Base-by-base conservation (phyloP, 2,797 vertebrate species). In the Lagodon rhomboides region DNA sequence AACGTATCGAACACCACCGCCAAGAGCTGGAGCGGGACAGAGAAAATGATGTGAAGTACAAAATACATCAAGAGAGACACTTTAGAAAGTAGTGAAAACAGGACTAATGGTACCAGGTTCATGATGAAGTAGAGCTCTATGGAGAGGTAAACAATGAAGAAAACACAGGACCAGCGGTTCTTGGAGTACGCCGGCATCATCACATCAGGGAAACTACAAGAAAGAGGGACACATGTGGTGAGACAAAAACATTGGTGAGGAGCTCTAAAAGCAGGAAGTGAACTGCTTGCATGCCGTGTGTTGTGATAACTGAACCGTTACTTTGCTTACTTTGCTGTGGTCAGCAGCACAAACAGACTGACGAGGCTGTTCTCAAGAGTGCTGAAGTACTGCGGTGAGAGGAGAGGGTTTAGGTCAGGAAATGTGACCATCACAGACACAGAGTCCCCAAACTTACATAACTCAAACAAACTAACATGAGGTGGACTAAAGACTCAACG, bases 71-170 rank as follows among this genome's bases (percentile, higher is more conserved):
- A 12, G 16, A 17, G 15, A 30, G 10, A 49, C 5, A 51, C 16
- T 38, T 61, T 23, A 30, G 51, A 73, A 27, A 47, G 68, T 43
- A 10, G 34, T 75, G 50, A 50, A 55, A 74, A 73, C 5, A 55
- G 41, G 27, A 20, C 12, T 15, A 15, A 68, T 62, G 61, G 66
- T 90, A 95, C 98, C 96, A 99, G 92, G 91, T 99, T 99, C 98
- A 99, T 99, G 94, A 99, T 96, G 94, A 99, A 99, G 94, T 99
- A 99, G 5, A 99, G 97, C 90, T 99, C 98, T 41, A 99, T 98
- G 93, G 98, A 99, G 84, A 99, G 97, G 89, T 99, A 99, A 83
- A 99, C 97, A 0, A 99, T 99, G 93, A 99, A 99, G 95, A 99
- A 99, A 75, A 98, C 89, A 70, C 98, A 99, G 75, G 98, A 98